phyloP scores from a whole-genome alignment of 1,140 invertebrate genomes.

The Drosophila burlai region DNA sequence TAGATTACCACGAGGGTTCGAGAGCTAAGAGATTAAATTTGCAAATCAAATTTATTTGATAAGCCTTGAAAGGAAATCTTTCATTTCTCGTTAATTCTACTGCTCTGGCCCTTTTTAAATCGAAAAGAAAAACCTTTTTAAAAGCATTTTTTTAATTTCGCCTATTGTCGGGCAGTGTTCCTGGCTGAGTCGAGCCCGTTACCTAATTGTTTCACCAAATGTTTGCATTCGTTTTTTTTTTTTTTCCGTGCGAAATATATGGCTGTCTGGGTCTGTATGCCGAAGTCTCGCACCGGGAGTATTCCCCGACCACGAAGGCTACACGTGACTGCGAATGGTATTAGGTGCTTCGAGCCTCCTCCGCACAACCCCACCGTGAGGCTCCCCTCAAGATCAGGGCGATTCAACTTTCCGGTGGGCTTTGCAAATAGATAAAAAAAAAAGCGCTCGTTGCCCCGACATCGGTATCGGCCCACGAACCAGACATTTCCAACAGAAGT shows the following conservation, averaged over 20 bases:
- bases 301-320: constrained; percentile 70
- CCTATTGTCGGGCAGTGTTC: not conserved
- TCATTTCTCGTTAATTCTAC: not conserved
- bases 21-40: not conserved
- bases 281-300: constrained; percentile 39
- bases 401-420: constrained; percentile 9
- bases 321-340: constrained; percentile 57
- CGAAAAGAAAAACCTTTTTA: too few species aligned
- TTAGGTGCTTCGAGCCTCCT: not conserved
- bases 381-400: constrained; percentile 48
- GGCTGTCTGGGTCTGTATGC: constrained; percentile 13
- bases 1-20: not conserved
- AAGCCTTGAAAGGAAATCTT: not conserved
- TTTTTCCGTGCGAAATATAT: constrained; percentile 12
- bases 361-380: constrained; percentile 3
- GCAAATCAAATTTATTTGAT: constrained; percentile 1
- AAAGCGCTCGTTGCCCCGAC: constrained; percentile 21
- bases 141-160: not conserved
- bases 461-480: constrained; percentile 9
- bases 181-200: not conserved
- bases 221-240: constrained; percentile 34
- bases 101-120: not conserved
- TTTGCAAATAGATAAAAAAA: constrained; percentile 38
- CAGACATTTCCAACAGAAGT: constrained; percentile 60
- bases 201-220: constrained; percentile 49